phyloP scores from a whole-genome alignment of 2,888 invertebrate genomes.

The Mesorhabditis spiculigera region DNA sequence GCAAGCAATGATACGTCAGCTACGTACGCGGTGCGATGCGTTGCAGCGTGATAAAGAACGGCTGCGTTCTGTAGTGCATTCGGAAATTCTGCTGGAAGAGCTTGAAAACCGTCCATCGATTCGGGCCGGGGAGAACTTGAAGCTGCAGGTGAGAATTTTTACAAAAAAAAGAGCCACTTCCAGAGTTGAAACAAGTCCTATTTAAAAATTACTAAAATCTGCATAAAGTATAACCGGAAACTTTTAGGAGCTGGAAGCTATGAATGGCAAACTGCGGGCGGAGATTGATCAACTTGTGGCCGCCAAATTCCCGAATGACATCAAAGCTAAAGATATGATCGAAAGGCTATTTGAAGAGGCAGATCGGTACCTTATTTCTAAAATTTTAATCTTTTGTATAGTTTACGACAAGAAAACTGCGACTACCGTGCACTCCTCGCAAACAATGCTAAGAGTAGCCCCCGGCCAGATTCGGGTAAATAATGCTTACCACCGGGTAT shows the following conservation, averaged over 20 bases:
- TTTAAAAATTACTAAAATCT: conserved; percentile 7
- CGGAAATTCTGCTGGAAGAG: conserved; percentile 32
- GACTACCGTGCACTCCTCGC: background rate
- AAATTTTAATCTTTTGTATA: conserved; percentile 33
- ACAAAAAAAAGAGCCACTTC: background rate
- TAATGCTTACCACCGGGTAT: background rate
- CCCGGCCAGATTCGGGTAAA: conserved; percentile 42
- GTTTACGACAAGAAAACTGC: background rate
- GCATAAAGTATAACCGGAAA: background rate
- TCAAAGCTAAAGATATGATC: conserved; percentile 25
- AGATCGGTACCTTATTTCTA: conserved; percentile 30
- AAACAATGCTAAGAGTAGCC: conserved; percentile 16
- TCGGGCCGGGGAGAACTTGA: conserved; percentile 29
- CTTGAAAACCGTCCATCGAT: conserved; percentile 36
- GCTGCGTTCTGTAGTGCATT: conserved; percentile 33
- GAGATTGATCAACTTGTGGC: conserved; percentile 29
- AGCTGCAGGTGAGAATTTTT: conserved; percentile 17
- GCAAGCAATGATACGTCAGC: conserved; percentile 38
- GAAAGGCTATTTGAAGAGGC: conserved; percentile 42
- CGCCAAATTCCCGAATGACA: conserved; percentile 22
- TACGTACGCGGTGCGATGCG: conserved; percentile 29
- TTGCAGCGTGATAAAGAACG: conserved; percentile 35
- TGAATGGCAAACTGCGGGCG: conserved; percentile 27
- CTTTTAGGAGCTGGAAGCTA: conserved; percentile 30
- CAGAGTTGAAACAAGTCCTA: background rate